A percentile compares a stretch with the other conserved stretches of the same genome.
Evolutionary conservation across 2,113 vertebrate genomes (phyloP).

Genomic region (Progne subis): DNA sequence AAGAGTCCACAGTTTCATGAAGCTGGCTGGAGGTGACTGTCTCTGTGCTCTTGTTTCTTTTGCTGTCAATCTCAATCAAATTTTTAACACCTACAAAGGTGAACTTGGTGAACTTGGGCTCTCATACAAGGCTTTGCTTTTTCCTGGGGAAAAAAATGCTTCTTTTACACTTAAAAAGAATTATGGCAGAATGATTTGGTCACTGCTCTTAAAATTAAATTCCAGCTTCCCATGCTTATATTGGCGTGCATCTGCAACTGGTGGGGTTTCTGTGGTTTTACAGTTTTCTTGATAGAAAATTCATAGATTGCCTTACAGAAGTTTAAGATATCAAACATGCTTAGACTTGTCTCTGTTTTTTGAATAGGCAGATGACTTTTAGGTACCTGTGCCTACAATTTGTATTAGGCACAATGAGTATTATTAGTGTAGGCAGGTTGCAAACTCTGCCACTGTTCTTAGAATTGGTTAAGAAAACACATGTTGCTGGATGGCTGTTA

Average conservation of each 20-base stretch:
- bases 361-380: neutral
- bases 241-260: neutral
- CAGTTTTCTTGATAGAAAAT: neutral
- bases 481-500: neutral
- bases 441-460: neutral
- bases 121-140: neutral
- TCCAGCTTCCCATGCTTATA: neutral
- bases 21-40: neutral
- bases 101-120: neutral
- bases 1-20: neutral
- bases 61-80: neutral
- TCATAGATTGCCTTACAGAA: neutral
- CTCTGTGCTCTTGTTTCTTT: neutral
- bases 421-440: neutral
- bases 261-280: neutral
- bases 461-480: neutral
- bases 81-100: neutral
- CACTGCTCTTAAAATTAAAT: neutral
- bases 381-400: neutral
- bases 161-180: neutral
- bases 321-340: neutral
- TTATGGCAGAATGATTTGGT: neutral
- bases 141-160: fast-evolving
- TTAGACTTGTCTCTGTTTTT: neutral
- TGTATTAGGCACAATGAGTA: neutral